Conservation (phyloP, 2,797 vertebrate species). For the Yasuhikotakia modesta region DNA sequence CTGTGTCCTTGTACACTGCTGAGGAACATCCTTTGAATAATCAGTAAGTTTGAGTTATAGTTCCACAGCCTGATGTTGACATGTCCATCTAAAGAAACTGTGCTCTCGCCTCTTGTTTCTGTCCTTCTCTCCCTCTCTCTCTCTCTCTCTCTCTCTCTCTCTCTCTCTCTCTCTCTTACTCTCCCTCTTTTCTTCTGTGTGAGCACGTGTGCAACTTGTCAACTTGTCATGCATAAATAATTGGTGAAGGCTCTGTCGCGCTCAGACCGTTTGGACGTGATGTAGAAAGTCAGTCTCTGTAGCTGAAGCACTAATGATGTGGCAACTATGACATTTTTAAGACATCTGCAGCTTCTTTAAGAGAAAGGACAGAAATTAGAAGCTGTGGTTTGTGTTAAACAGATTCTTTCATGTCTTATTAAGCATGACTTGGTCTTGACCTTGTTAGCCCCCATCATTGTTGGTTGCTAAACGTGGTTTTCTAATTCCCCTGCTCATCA, state of each 20-base stretch:
- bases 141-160: slow-evolving; percentile 18
- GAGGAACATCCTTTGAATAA: slow-evolving; percentile 63
- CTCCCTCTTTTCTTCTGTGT: not conserved
- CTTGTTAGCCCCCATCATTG: slow-evolving; percentile 51
- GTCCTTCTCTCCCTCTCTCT: slow-evolving; percentile 24
- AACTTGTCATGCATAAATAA: slow-evolving; percentile 56
- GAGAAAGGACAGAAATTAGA: slow-evolving; percentile 22
- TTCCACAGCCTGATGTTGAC: slow-evolving; percentile 55
- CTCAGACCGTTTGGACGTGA: slow-evolving; percentile 34
- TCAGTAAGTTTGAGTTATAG: slow-evolving; percentile 65
- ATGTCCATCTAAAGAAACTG: slow-evolving; percentile 57
- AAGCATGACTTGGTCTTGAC: slow-evolving; percentile 54
- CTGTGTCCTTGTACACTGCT: slow-evolving; percentile 62
- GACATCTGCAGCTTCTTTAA: slow-evolving; percentile 22
- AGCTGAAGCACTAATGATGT: slow-evolving; percentile 44
- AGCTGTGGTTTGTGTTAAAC: slow-evolving; percentile 47
- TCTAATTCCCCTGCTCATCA: slow-evolving; percentile 48
- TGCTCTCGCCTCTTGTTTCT: slow-evolving; percentile 45
- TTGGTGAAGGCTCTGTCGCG: slow-evolving; percentile 39
- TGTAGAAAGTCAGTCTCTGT: slow-evolving; percentile 36
- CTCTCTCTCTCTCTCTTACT: too few species aligned
- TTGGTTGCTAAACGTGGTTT: slow-evolving; percentile 34
- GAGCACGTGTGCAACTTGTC: not conserved
- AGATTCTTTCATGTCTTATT: slow-evolving; percentile 53
- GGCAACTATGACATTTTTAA: slow-evolving; percentile 46